Evolutionary conservation across 2,113 vertebrate genomes (phyloP).

Genomic region (Hippocampus zosterae): DNA sequence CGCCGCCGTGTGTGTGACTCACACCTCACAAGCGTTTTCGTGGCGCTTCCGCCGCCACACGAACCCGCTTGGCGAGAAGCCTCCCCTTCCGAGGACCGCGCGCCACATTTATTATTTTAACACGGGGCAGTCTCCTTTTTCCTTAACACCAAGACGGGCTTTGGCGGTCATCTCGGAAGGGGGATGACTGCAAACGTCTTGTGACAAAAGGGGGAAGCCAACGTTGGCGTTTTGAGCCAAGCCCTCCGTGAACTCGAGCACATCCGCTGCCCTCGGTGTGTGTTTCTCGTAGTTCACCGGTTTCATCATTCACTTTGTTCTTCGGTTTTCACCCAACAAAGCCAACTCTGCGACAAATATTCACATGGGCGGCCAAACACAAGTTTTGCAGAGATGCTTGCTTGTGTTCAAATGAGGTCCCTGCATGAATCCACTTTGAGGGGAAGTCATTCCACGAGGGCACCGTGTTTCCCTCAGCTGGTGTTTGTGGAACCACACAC

Average conservation of each 20-base stretch:
- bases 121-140: slow-evolving; percentile 38
- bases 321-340: neutral
- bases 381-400: neutral
- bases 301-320: slow-evolving; percentile 22
- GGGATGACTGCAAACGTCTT: slow-evolving; percentile 58
- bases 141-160: slow-evolving; percentile 46
- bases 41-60: slow-evolving; percentile 33
- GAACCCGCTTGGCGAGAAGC: slow-evolving; percentile 24
- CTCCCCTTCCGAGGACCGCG: slow-evolving; percentile 37
- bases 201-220: slow-evolving; percentile 44
- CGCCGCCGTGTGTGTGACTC: neutral
- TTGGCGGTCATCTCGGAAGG: slow-evolving; percentile 48
- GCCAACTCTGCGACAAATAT: neutral
- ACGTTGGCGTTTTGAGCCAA: slow-evolving; percentile 44
- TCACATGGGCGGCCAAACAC: neutral
- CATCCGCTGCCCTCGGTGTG: neutral
- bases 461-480: slow-evolving; percentile 38
- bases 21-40: slow-evolving; percentile 33
- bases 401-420: neutral
- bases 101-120: slow-evolving; percentile 36
- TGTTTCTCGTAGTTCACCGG: slow-evolving; percentile 19
- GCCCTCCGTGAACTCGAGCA: slow-evolving; percentile 22
- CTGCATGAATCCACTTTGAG: slow-evolving; percentile 6
- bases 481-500: neutral
- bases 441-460: slow-evolving; percentile 56